A percentile compares a stretch with the other conserved stretches of the same genome.
These are phyloP conservation scores for Drosophila seguyi DNA, from an alignment of 1,140 invertebrate species.

Conservation along the genomic window DNA sequence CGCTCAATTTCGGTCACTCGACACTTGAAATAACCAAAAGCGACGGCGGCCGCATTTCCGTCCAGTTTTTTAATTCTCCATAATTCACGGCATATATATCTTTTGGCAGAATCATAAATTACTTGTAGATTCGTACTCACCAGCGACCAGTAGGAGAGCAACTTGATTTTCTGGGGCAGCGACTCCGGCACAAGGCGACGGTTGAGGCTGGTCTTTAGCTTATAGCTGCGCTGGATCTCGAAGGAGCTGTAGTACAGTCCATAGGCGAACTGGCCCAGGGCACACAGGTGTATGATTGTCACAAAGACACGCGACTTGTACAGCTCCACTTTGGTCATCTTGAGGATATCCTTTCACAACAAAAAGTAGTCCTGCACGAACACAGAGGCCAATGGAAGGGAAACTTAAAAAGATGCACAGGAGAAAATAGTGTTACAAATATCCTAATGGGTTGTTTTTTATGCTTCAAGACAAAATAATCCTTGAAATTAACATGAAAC, in stretches of 20 bases:
- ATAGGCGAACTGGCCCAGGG: conserved; percentile 81
- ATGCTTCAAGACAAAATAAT: too few species aligned
- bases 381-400: conserved; percentile 8
- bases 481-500: neutral
- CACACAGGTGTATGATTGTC: conserved; percentile 81
- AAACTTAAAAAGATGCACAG: conserved; percentile 28
- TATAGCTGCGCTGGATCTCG: conserved; percentile 77
- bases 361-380: conserved; percentile 9
- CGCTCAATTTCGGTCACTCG: conserved; percentile 29
- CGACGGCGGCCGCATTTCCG: conserved; percentile 54
- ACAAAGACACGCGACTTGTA: conserved; percentile 84
- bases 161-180: conserved; percentile 85
- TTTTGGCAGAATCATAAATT: conserved; percentile 22
- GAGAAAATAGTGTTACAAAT: neutral
- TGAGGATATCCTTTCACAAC: conserved; percentile 18
- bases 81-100: conserved; percentile 39
- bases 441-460: neutral
- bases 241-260: conserved; percentile 78
- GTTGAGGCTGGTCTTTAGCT: conserved; percentile 66
- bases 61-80: conserved; percentile 48
- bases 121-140: conserved; percentile 82
- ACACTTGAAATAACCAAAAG: conserved; percentile 65
- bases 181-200: conserved; percentile 73
- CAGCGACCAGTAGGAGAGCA: conserved; percentile 87
- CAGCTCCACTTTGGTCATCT: conserved; percentile 84